Base-by-base conservation (phyloP, 2,888 invertebrate genomes). In the Achlya flavicornis region DNA sequence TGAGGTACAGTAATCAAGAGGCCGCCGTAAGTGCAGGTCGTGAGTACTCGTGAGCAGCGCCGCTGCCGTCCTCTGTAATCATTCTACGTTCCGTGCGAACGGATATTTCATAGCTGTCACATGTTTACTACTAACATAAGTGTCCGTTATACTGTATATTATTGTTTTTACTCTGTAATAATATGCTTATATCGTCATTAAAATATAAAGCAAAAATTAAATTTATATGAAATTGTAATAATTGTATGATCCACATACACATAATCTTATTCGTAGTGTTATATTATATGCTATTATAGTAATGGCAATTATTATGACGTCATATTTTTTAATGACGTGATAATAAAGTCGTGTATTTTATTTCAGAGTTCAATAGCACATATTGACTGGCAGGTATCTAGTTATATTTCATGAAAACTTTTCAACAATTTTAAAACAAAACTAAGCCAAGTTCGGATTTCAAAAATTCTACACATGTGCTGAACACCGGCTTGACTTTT, bases 401-500 rank as follows among this genome's bases (percentile, higher is more conserved):
- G 14, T 46, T n/a, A n/a, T n/a, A 26, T 46, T 10, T n/a, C 8
- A 38, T 12, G 41, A 3, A 4, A 41, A n/a, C 19, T 53, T 46
- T 53, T 19, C 16, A 19, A 53, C 19, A 53, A 19, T 19, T 19
- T 53, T 19, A 7, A n/a, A 53, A 19, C 10, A 19, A 53, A 16
- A 53, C 19, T 19, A 3, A 53, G 19, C 10, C 10, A 10, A 19
- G 7, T 14, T 58, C 57, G 46, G 59, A 43, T 66, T 71, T 57
- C 64, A 63, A 72, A 72, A 72, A 76, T 79, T 68, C 66, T 66
- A 70, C 79, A 86, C 91, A 92, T 85, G 86, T 91, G 91, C 84
- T 79, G 82, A 87, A 85, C 89, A 90, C 78, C 80, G 83, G 84
- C 76, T 76, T 79, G 81, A 78, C 84, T 80, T 75, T 73, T 87